Percentiles rank a stretch among this genome's conserved stretches.
Conservation (phyloP, 2,888 invertebrate genomes). For the Masnerella sp. region DNA sequence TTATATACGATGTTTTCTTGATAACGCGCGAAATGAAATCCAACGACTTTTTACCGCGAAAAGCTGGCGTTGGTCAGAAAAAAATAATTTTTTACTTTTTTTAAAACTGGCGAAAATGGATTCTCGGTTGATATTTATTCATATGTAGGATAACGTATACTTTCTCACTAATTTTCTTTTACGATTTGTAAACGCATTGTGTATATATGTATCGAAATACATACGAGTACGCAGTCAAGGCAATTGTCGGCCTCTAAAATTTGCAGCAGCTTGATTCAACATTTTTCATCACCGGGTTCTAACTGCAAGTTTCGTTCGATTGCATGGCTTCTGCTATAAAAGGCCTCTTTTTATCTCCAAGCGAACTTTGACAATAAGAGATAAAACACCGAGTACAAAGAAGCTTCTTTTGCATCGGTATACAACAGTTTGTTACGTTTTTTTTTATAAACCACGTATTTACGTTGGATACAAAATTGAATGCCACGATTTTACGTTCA, state of each 20-base stretch:
- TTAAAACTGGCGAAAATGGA: conserved; percentile 13
- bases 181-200: conserved; percentile 28
- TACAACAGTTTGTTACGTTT: not conserved
- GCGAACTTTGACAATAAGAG: conserved; percentile 39
- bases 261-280: not conserved
- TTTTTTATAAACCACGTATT: no score
- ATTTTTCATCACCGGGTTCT: conserved; percentile 3
- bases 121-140: conserved; percentile 16
- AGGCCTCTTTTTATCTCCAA: conserved; percentile 11
- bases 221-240: conserved; percentile 16
- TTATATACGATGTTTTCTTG: no score
- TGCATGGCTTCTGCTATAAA: not conserved
- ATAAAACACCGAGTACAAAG: conserved; percentile 26
- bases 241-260: conserved; percentile 36
- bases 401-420: conserved; percentile 11
- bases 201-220: conserved; percentile 26
- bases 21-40: not conserved
- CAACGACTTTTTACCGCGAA: not conserved
- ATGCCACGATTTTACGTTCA: no score
- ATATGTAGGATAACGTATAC: conserved; percentile 24
- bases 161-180: conserved; percentile 41
- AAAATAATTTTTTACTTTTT: conserved; percentile 14
- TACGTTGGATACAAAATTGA: no score
- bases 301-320: conserved; percentile 3
- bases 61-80: not conserved